Evolutionary conservation across 2,113 vertebrate species (phyloP), one percentile per base, ranked within the genome.

Genomic region (Eclectus roratus): DNA sequence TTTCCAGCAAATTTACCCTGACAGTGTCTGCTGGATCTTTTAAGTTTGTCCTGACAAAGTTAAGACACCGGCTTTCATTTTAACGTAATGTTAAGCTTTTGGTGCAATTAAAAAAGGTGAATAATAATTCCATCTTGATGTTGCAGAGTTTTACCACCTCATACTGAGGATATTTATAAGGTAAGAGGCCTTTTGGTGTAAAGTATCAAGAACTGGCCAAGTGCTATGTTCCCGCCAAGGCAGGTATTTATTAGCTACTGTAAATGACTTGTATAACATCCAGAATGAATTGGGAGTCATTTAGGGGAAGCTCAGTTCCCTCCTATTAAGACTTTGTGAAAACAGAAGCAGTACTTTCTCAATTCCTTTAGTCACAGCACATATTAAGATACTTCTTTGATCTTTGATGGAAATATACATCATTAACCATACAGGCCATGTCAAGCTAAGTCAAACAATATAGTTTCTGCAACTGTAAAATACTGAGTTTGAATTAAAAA

Each of bases 381-480:
- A 9, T 18, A 33, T 11, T 53, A 23, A 53, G 82, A 78, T 11
- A 18, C 20, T 46, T 23, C 24, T 91, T 68, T 89, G 79, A 50
- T 23, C 21, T 91, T 60, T 87, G 82, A 79, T 46, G 43, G 58
- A 85, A 92, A 64, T 44, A 71, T 46, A 25, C 29, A 61, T 79
- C 56, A 47, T 79, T 91, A 87, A 81, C 52, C 56, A 85, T 70
- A 49, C 28, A 53, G 73, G 28, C 65, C 35, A 21, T 74, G 77
- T 66, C 72, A 78, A 66, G 83, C 53, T 69, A 86, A 77, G 61
- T 86, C 77, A 93, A 89, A 74, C 69, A 87, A 94, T 92, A 49
- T 43, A 50, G 46, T 37, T 84, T 31, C 55, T 87, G 49, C 21
- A 65, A 13, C 41, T 66, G 35, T 71, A 68, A 71, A 92, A 79